Evolutionary conservation across 2,888 invertebrate genomes (phyloP), one percentile per base, ranked within the genome.

Genomic region (Rotaria sp.): DNA sequence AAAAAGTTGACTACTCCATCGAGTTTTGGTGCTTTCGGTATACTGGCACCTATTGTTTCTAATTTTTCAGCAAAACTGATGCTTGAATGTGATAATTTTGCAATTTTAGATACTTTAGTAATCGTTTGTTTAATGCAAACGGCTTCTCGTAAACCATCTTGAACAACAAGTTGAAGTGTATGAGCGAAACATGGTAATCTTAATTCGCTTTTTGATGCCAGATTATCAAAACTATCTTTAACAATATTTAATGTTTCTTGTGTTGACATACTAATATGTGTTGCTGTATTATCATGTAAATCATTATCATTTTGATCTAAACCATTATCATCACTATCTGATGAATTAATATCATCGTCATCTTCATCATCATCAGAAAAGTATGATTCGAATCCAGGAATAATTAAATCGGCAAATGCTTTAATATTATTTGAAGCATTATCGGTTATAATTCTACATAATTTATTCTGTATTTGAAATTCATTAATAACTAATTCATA

Each of bases 111-210:
- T 55, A 55, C 21, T 55, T 55, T 55, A 4, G 55, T 26, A 5
- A 24, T 55, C 5, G 55, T 7, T 18, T 55, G 55, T 55, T 55
- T 55, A 55, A 55, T 24, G 11, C 55, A 55, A 11, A 26, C 21
- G 26, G 26, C 55, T 84, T 80, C 48, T 84, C 24, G 26, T 55
- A 84, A n/a, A 18, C 84, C 86, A 84, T 59, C 84, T 50, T 59
- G 26, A 45, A 84, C 59, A 50, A 30, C 55, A n/a, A 86, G 84
- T 57, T 86, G 86, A 24, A 84, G n/a, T 30, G 84, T 84, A 55
- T 86, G 86, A 30, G 84, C 57, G 50, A 86, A 86, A 59, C 86
- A 86, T 18, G 84, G 45, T 30, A 55, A 30, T 24, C 59, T 55
- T 26, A 55, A 55, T 55, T 55, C 55, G 26, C 55, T 55, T 5